These are phyloP conservation scores for Trichopoda pennipes DNA, from an alignment of 2,888 invertebrate genomes.

Conservation along the genomic window DNA sequence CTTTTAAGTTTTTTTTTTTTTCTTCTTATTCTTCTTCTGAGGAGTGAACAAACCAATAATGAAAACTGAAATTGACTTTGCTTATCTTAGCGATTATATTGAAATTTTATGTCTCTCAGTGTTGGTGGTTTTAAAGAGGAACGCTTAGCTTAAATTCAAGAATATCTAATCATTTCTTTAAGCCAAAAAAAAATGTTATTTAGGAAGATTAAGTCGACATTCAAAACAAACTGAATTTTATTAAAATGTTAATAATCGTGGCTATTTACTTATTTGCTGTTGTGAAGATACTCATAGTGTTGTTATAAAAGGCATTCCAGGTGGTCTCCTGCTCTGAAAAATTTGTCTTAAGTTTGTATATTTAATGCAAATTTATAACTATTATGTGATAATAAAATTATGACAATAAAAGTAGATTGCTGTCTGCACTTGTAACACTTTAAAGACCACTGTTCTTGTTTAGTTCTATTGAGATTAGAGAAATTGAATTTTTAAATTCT, in stretches of 20 bases:
- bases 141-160: conserved; percentile 2
- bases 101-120: conserved; percentile 51
- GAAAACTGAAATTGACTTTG: conserved; percentile 43
- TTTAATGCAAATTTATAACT: background rate
- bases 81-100: conserved; percentile 50
- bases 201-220: background rate
- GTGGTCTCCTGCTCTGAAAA: conserved; percentile 18
- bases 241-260: conserved; percentile 41
- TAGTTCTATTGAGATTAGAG: too few relatives aligned
- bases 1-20: background rate
- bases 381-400: too few relatives aligned
- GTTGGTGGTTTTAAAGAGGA: conserved; percentile 40
- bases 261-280: conserved; percentile 16
- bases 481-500: too few relatives aligned
- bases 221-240: conserved; percentile 10
- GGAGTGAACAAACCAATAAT: conserved; percentile 42
- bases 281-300: background rate
- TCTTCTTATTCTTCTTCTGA: conserved; percentile 14
- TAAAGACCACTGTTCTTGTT: too few relatives aligned
- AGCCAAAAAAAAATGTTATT: background rate
- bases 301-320: background rate
- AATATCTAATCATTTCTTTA: conserved; percentile 49
- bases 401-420: too few relatives aligned
- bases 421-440: too few relatives aligned
- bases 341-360: background rate